Conservation (phyloP, 2,888 invertebrate genomes). For the Hypomecis punctinalis region DNA sequence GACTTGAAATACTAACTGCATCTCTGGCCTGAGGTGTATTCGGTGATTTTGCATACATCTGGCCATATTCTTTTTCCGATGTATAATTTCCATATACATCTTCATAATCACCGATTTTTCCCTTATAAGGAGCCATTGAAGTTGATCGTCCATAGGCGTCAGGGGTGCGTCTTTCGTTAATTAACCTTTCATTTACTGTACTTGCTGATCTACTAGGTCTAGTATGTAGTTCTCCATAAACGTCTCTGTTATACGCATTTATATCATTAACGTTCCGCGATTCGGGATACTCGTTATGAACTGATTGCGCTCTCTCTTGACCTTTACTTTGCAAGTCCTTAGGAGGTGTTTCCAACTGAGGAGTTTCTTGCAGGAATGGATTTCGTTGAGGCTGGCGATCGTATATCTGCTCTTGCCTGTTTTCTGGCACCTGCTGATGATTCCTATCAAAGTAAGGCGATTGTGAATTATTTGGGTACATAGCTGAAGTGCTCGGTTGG, state of each 20-base stretch:
- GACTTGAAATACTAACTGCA: constrained; percentile 62
- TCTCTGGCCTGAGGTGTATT: constrained; percentile 77
- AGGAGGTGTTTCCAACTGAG: constrained; percentile 53
- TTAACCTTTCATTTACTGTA: constrained; percentile 67
- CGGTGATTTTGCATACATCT: constrained; percentile 86
- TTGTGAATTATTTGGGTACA: constrained; percentile 77
- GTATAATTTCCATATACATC: constrained; percentile 86
- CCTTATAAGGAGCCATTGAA: constrained; percentile 74
- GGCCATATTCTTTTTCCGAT: constrained; percentile 69
- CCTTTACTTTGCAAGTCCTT: constrained; percentile 52
- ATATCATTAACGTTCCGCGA: constrained; percentile 56
- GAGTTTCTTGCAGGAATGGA: constrained; percentile 72
- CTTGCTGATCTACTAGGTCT: constrained; percentile 60
- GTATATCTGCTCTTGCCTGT: constrained; percentile 65
- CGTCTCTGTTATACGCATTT: constrained; percentile 64
- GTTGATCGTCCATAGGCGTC: constrained; percentile 91
- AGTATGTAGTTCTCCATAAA: constrained; percentile 69
- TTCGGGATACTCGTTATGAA: constrained; percentile 62
- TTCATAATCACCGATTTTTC: constrained; percentile 88
- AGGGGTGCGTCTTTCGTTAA: constrained; percentile 90
- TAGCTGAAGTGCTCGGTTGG: constrained; percentile 67
- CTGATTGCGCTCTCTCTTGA: constrained; percentile 47
- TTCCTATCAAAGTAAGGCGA: constrained; percentile 82
- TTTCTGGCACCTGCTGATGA: constrained; percentile 63
- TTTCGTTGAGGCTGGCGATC: constrained; percentile 71